Evolutionary conservation across 2,113 vertebrate genomes (phyloP).

Genomic region (Ardeotis arabs): DNA sequence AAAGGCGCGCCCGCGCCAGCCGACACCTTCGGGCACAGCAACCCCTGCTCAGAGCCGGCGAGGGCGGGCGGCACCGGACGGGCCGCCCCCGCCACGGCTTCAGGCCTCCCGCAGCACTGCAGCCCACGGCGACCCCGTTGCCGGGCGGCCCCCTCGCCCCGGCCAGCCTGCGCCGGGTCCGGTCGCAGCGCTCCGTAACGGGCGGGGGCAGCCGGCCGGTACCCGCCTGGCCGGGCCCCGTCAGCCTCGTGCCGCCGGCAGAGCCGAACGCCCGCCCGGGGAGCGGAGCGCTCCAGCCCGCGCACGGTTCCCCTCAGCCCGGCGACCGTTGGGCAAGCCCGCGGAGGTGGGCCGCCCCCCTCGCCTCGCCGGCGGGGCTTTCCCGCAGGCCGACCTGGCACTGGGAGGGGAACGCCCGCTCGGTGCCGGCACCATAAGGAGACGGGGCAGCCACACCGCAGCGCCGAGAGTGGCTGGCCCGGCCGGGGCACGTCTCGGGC

Average conservation of each 20-base stretch:
- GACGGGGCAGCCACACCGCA: background rate
- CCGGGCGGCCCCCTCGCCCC: background rate
- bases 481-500: background rate
- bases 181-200: background rate
- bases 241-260: background rate
- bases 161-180: no score
- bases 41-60: accelerated
- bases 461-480: background rate
- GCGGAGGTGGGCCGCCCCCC: no score
- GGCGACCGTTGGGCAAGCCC: background rate
- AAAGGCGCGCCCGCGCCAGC: no score
- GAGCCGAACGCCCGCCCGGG: background rate
- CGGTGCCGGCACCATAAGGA: background rate
- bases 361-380: background rate
- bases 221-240: background rate
- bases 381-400: background rate
- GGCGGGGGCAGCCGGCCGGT: background rate
- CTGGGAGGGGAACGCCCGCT: no score
- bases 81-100: background rate
- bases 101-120: no score
- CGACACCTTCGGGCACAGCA: background rate
- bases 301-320: background rate
- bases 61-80: background rate
- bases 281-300: background rate
- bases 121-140: background rate